A percentile compares a stretch with the other conserved stretches of the same genome.
These are phyloP conservation scores for Apus apus DNA, from an alignment of 2,113 vertebrate genomes.

Conservation along the genomic window DNA sequence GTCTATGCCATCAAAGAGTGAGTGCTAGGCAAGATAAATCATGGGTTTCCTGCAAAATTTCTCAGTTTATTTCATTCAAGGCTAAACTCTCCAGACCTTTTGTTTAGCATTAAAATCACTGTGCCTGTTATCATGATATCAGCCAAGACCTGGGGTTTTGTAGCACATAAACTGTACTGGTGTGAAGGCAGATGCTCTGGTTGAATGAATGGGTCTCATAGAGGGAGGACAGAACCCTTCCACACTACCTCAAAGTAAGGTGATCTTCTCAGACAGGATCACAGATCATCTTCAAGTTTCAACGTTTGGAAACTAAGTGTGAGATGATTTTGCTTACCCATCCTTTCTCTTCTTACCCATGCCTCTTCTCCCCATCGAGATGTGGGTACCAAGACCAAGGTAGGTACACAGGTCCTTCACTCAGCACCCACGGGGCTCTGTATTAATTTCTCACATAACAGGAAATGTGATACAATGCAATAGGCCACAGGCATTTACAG, in stretches of 20 bases:
- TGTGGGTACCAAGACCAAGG: neutral
- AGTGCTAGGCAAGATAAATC: conserved; percentile 45
- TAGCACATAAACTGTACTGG: neutral
- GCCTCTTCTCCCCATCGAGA: neutral
- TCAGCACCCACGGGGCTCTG: neutral
- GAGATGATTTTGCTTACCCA: too few relatives aligned
- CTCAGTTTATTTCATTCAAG: conserved; percentile 1
- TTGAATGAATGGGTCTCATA: neutral
- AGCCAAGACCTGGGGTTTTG: neutral
- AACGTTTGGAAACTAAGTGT: neutral
- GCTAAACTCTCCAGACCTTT: neutral
- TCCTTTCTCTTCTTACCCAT: too few relatives aligned
- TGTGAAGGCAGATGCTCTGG: neutral
- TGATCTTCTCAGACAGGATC: neutral
- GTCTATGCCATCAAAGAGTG: conserved; percentile 7
- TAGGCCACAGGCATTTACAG: neutral
- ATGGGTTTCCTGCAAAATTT: neutral
- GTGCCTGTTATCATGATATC: neutral
- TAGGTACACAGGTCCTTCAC: neutral
- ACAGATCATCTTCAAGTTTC: conserved; percentile 37
- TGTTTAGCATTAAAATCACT: neutral
- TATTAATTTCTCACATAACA: neutral
- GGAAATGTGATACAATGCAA: neutral
- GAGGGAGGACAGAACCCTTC: neutral
- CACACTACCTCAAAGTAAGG: neutral